These are phyloP conservation scores for Lagopus leucura DNA, from an alignment of 2,113 vertebrate genomes.

Conservation along the genomic window DNA sequence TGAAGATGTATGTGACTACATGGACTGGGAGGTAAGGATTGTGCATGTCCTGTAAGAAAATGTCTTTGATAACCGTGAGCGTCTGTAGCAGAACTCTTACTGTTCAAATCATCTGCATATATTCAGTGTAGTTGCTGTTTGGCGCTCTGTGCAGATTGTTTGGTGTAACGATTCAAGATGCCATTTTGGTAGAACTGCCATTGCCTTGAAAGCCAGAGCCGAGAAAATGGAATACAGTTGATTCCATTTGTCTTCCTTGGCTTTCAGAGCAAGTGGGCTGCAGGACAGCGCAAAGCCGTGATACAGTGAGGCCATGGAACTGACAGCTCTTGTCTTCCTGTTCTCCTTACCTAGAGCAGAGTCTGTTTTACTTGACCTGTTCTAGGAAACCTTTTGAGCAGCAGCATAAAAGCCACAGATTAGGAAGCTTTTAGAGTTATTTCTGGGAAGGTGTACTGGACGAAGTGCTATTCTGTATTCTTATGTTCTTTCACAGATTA, in stretches of 20 bases:
- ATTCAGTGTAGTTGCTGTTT: not conserved
- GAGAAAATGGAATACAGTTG: not conserved
- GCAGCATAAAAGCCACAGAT: not conserved
- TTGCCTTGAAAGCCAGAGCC: not conserved
- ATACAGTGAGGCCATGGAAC: rapidly evolving
- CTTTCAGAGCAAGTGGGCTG: not conserved
- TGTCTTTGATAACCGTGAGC: not conserved
- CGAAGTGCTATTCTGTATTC: not conserved
- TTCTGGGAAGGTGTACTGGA: not conserved
- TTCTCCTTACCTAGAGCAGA: not conserved
- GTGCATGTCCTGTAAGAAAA: not conserved
- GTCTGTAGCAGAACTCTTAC: not conserved
- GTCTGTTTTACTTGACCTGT: not conserved
- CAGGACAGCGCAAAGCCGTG: not conserved
- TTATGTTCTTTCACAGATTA: not conserved
- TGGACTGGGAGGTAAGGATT: conserved; percentile 98
- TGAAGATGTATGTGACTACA: conserved; percentile 99
- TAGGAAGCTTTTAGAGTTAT: not conserved
- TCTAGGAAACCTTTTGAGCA: conserved; percentile 19
- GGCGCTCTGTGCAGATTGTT: rapidly evolving
- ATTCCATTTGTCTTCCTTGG: not conserved
- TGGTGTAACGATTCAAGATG: not conserved
- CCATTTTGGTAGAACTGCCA: not conserved
- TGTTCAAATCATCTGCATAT: not conserved
- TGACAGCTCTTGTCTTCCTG: not conserved